Evolutionary conservation across 2,113 vertebrate genomes (phyloP), one percentile per base, ranked within the genome.

Genomic region (Triplophysa rosa): DNA sequence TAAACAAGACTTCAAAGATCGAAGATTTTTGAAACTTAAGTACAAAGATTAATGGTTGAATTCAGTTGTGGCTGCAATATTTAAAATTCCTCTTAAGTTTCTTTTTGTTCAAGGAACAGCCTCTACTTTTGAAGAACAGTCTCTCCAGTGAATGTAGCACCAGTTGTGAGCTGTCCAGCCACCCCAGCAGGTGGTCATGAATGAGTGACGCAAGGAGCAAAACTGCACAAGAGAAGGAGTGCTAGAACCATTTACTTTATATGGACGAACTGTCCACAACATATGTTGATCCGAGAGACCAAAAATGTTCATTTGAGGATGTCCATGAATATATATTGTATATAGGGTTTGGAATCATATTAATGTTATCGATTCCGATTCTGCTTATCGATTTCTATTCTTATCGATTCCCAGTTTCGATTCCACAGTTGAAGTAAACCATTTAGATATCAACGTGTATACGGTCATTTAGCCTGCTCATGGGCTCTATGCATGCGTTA

Each of bases 271-370:
- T 63, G 23, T 69, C 74, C 37, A 47, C 47, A 66, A 62, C n/a
- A 26, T 24, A 64, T 67, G 24, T 13, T 64, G 45, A 66, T 64
- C 75, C 21, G 47, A 59, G 66, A 54, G 62, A 84, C 62, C 64
- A 33, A 68, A 68, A 74, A 66, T 70, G 0, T 64, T 66, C 16
- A 59, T 78, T 65, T 54, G 56, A 78, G 58, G 69, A 78, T 69
- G 54, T 72, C 3, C 73, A 73, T 11, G 66, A 40, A 45, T 26
- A 42, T 63, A 72, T 76, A 26, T 67, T 84, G 83, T 84, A 45
- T 37, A 37, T 7, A 37, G 33, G 33, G 33, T 37, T 37, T 0
- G 33, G 33, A 37, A 37, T 37, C 33, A 0, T 37, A 7, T 37
- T 6, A 37, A 37, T 7, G 5, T 37, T 37, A 37, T 37, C 33